Evolutionary conservation across 2,888 invertebrate genomes (phyloP).

Genomic region (Pimpla rufipes): DNA sequence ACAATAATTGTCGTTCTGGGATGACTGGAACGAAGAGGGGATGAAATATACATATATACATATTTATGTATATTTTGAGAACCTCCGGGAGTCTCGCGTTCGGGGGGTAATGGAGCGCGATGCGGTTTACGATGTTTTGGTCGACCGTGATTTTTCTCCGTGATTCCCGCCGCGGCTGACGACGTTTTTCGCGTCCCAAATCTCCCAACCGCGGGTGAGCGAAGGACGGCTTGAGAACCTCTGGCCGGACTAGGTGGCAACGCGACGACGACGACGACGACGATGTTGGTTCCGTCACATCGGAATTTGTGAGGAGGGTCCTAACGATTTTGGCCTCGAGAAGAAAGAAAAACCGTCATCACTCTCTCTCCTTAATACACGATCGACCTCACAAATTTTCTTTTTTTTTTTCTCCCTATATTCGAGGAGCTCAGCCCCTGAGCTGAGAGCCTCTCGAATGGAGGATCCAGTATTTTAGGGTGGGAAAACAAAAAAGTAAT

Average conservation of each 20-base stretch:
- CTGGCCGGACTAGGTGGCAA: constrained; percentile 43
- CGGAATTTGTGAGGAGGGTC: constrained; percentile 27
- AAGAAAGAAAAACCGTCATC: constrained; percentile 49
- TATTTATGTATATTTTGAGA: constrained; percentile 27
- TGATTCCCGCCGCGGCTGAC: constrained; percentile 22
- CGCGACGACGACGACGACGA: constrained; percentile 23
- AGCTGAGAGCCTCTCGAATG: constrained; percentile 1
- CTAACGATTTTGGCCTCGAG: constrained; percentile 55
- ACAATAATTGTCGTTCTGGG: constrained; percentile 51
- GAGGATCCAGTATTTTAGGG: not conserved
- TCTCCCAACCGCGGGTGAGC: constrained; percentile 4
- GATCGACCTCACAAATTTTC: constrained; percentile 28
- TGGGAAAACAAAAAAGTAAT: not conserved
- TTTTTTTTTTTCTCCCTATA: not conserved
- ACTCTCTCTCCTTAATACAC: not conserved
- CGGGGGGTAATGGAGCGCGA: constrained; percentile 53
- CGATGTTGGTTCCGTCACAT: constrained; percentile 1
- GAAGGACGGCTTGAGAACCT: constrained; percentile 38
- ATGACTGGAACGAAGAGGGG: constrained; percentile 28
- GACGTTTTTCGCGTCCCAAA: constrained; percentile 41
- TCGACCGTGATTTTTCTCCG: constrained; percentile 49
- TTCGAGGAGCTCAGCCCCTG: not conserved
- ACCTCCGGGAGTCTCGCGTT: constrained; percentile 25
- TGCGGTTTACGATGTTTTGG: constrained; percentile 61
- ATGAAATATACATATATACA: constrained; percentile 13